Percentiles rank a stretch among this genome's conserved stretches.
Evolutionary conservation across 2,888 invertebrate species (phyloP).

Genomic region (Liodrosophila aerea): DNA sequence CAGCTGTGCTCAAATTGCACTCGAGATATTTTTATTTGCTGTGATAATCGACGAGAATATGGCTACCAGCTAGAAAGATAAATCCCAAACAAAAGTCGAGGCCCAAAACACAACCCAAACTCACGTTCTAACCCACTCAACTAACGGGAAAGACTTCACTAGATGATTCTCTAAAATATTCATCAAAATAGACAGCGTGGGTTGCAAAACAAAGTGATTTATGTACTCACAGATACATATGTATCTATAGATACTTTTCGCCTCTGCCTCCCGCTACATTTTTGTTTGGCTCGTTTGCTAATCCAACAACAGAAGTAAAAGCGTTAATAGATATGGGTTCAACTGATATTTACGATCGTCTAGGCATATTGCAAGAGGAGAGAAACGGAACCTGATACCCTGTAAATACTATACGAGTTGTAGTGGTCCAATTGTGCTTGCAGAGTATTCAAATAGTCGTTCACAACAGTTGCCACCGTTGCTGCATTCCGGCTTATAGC

Average conservation of each 20-base stretch:
- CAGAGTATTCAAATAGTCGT: slow-evolving; percentile 14
- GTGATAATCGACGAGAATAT: slow-evolving; percentile 57
- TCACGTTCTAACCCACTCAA: neutral
- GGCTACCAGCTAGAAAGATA: slow-evolving; percentile 34
- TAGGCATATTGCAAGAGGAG: slow-evolving; percentile 25
- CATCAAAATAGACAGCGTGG: slow-evolving; percentile 38
- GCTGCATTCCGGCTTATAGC: slow-evolving; percentile 20
- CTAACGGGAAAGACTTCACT: slow-evolving; percentile 28
- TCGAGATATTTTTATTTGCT: slow-evolving; percentile 77
- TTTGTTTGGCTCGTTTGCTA: slow-evolving; percentile 37
- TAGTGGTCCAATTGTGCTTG: neutral
- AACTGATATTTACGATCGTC: slow-evolving; percentile 66
- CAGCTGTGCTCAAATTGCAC: slow-evolving; percentile 75
- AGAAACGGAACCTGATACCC: neutral
- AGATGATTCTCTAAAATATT: slow-evolving; percentile 24
- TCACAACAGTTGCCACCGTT: neutral
- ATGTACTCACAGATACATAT: too few relatives aligned
- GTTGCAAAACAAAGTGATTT: neutral
- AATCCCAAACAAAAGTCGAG: neutral
- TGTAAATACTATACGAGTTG: neutral
- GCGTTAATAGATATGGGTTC: slow-evolving; percentile 80
- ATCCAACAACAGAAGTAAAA: slow-evolving; percentile 72
- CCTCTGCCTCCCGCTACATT: slow-evolving; percentile 3
- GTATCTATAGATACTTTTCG: too few relatives aligned
- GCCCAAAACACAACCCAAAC: neutral